Evolutionary conservation across 2,888 invertebrate species (phyloP), one percentile per base, ranked within the genome.

Genomic region (Epirrhoe tristata): DNA sequence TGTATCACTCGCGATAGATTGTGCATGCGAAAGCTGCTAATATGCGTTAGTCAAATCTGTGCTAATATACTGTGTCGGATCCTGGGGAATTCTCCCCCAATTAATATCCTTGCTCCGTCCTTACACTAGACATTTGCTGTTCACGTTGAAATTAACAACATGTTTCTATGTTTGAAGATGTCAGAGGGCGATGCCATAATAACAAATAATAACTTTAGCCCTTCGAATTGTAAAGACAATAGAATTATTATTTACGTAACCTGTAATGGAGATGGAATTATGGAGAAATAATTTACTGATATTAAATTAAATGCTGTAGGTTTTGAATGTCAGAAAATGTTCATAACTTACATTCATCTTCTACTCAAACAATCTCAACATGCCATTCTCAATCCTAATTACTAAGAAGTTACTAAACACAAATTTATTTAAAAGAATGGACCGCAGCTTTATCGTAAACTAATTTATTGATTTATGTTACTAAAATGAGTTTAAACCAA

Each of bases 151-250:
- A 62, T 70, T 54, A 67, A 70, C 66, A 66, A 63, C 64, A 64
- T 69, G 65, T 72, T 66, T 64, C 60, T 68, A 10, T 54, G 58
- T 59, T 56, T 64, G 68, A 68, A 68, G 72, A 72, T 72, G 72
- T 68, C 72, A 70, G 58, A 68, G 68, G 70, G 68, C 65, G 43
- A 16, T 43, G 60, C 58, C 16, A 66, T 69, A 71, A 71, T 69
- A 67, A 66, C 67, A 67, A 64, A 69, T 71, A 71, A 71, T 71
- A 56, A 66, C 59, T 53, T 34, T 48, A 46, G 58, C 62, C 65
- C 65, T 64, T 68, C 60, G 46, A 31, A 63, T 62, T 55, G 51
- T 57, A 53, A 58, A 62, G 36, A 69, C 68, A 69, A 69, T 65
- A 46, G 65, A 65, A 68, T 68, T 64, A 63, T 59, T 55, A 34